Evolutionary conservation across 2,888 invertebrate genomes (phyloP).

Genomic region (Dusona sp.): DNA sequence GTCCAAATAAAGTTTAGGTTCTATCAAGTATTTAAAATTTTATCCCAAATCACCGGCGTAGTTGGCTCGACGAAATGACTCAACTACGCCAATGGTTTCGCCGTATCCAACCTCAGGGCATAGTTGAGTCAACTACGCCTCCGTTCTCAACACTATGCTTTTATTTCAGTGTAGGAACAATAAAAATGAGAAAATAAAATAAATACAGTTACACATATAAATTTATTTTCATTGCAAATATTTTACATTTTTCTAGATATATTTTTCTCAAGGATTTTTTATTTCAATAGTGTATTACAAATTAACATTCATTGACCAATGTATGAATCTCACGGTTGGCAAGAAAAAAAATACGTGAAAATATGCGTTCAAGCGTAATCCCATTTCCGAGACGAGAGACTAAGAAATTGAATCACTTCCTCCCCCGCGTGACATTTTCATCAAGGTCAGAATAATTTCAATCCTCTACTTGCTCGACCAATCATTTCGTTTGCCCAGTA

Average conservation of each 20-base stretch:
- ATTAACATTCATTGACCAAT: background rate
- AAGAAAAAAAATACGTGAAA: slow-evolving; percentile 10
- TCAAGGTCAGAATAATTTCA: slow-evolving; percentile 13
- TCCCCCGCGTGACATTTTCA: slow-evolving; percentile 9
- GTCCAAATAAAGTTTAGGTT: too few relatives aligned
- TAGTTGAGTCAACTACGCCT: too few relatives aligned
- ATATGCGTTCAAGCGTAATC: slow-evolving; percentile 14
- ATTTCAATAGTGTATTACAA: background rate
- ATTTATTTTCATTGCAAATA: background rate
- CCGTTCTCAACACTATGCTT: too few relatives aligned
- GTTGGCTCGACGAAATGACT: too few relatives aligned
- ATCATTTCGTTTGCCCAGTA: slow-evolving; percentile 1
- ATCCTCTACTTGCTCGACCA: background rate
- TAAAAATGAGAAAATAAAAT: too few relatives aligned
- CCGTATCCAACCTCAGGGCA: too few relatives aligned
- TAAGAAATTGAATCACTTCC: slow-evolving; percentile 38
- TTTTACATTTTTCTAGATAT: background rate
- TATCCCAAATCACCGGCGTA: too few relatives aligned
- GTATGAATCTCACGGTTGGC: background rate
- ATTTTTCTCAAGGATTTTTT: background rate
- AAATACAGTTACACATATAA: too few relatives aligned
- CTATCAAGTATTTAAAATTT: too few relatives aligned
- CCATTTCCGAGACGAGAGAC: slow-evolving; percentile 26
- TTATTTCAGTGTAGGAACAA: too few relatives aligned
- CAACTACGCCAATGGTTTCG: too few relatives aligned